These are phyloP conservation scores for Zingel zingel DNA, from an alignment of 2,113 vertebrate species.

Conservation along the genomic window DNA sequence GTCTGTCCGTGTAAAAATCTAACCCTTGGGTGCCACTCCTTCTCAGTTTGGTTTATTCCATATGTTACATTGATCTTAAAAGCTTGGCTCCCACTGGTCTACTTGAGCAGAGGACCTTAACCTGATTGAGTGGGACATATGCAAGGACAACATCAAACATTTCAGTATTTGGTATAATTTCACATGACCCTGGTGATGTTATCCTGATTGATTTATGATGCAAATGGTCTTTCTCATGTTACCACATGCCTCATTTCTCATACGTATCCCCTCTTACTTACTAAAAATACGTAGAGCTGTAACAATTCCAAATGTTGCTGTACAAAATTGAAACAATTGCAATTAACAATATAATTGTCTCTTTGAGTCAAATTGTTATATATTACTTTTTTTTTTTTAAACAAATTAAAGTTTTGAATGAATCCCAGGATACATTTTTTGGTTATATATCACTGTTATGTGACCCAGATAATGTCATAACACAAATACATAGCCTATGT, in stretches of 20 bases:
- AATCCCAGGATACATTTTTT: too few species aligned
- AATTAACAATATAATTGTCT: too few species aligned
- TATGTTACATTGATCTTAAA: conserved; percentile 77
- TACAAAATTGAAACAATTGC: too few species aligned
- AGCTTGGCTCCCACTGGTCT: conserved; percentile 68
- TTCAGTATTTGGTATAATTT: conserved; percentile 57
- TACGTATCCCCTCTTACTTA: conserved; percentile 6
- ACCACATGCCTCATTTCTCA: conserved; percentile 45
- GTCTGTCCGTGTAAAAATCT: conserved; percentile 73
- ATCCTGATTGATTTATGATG: conserved; percentile 68
- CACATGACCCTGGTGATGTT: conserved; percentile 52
- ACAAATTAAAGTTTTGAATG: too few species aligned
- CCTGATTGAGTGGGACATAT: conserved; percentile 73
- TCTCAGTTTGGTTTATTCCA: conserved; percentile 70
- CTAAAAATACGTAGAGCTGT: conserved; percentile 20
- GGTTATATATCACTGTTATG: too few species aligned
- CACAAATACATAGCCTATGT: too few species aligned
- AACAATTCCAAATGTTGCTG: too few species aligned
- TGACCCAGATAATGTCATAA: too few species aligned
- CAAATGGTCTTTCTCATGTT: conserved; percentile 60
- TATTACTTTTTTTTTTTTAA: too few species aligned
- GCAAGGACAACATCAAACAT: conserved; percentile 71
- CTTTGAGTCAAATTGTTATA: too few species aligned
- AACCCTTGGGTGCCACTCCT: conserved; percentile 70
- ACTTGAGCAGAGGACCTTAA: conserved; percentile 58